Percentiles rank a stretch among this genome's conserved stretches.
phyloP scores from a whole-genome alignment of 1,140 invertebrate species.

The Hesperophylax magnus region DNA sequence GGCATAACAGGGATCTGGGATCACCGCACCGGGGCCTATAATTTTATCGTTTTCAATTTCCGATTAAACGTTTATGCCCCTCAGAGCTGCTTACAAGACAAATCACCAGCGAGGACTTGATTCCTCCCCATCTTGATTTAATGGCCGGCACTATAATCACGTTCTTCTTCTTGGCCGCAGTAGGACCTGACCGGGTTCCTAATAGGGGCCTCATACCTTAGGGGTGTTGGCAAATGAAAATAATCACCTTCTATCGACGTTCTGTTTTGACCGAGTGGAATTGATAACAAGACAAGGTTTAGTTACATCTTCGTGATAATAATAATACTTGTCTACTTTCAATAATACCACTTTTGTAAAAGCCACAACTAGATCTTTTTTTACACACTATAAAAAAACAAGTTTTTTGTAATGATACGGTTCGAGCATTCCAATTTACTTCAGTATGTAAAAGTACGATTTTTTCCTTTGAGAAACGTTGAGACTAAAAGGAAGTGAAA shows the following conservation, averaged over 20 bases:
- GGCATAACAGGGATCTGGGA: background rate
- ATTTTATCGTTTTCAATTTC: conserved; percentile 39
- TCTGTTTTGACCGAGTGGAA: too few relatives aligned
- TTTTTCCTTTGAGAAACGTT: background rate
- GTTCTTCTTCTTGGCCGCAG: conserved; percentile 21
- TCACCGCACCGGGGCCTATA: conserved; percentile 7
- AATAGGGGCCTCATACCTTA: conserved; percentile 11
- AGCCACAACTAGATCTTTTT: background rate
- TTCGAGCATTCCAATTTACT: background rate
- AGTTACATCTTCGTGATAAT: background rate
- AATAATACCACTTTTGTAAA: background rate
- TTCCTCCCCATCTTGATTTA: conserved; percentile 31
- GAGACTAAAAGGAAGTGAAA: too few relatives aligned
- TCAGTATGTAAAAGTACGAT: background rate
- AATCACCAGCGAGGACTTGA: conserved; percentile 19
- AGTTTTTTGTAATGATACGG: background rate
- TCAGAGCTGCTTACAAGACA: conserved; percentile 20
- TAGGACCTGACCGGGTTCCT: conserved; percentile 11
- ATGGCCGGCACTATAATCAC: conserved; percentile 28
- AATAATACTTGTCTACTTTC: background rate
- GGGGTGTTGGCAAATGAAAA: conserved; percentile 2
- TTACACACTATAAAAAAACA: background rate
- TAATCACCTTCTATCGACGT: background rate
- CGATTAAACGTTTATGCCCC: conserved; percentile 27
- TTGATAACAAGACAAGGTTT: too few relatives aligned